Evolutionary conservation across 2,113 vertebrate genomes (phyloP), one percentile per base, ranked within the genome.

Genomic region (Rynchops niger): DNA sequence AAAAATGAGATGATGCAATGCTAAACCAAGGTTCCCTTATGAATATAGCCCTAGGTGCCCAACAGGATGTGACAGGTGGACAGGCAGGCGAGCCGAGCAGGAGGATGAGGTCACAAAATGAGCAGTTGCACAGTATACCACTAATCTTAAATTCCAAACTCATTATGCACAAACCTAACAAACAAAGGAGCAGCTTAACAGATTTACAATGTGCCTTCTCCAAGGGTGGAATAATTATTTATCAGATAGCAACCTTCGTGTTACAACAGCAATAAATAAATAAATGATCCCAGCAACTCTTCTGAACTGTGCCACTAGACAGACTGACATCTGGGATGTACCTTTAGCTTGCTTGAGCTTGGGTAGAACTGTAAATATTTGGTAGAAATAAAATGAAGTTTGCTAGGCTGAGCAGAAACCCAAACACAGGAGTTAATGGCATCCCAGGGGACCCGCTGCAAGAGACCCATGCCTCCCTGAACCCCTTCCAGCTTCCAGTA

Each of bases 51-150:
- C 90, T 86, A 36, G 93, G 95, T 94, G 71, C 66, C 92, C 95
- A 88, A 97, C 96, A 96, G 94, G 93, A 95, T 95, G 91, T 91
- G 93, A 93, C 91, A 97, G 88, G 93, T 95, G 95, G 95, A 91
- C 89, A 55, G 67, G 93, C 79, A 92, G 85, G 92, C 15, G 12
- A 90, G 92, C 86, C 5, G 34, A 49, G 92, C 66, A 20, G 77
- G 58, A 89, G 87, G 86, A 95, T 87, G 93, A 96, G 93, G 86
- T 90, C 96, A 96, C 20, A 0, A 96, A 96, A 96, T 88, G 55
- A 95, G 94, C 81, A 94, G 53, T 95, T 94, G 91, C 93, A 88
- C 42, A 55, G 79, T 62, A 93, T 19, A 86, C 91, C 47, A 93
- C 78, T 91, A 89, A 97, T 88, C 89, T 91, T 87, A 91, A 96